A percentile compares a stretch with the other conserved stretches of the same genome.
Conservation (phyloP, 1,140 invertebrate genomes). For the Hylaeus volcanicus region DNA sequence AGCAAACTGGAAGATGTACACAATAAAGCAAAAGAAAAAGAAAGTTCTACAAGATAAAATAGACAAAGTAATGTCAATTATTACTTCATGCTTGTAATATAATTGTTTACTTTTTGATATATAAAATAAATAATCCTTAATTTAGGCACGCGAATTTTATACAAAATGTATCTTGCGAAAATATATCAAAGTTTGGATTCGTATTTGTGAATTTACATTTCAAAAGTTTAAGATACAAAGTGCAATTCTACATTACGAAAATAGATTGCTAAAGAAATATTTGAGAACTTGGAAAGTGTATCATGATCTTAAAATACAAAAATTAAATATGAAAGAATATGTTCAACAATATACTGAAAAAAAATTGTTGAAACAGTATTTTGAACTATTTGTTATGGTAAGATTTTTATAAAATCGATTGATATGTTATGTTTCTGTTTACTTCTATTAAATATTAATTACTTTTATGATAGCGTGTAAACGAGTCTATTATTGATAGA, state of each 20-base stretch:
- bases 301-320: slow-evolving; percentile 9
- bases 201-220: background rate
- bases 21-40: background rate
- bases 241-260: background rate
- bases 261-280: slow-evolving; percentile 20
- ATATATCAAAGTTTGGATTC: slow-evolving; percentile 6
- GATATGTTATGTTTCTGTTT: background rate
- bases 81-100: no score
- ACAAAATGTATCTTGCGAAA: background rate
- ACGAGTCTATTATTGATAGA: slow-evolving; percentile 6
- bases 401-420: background rate
- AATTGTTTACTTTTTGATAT: background rate
- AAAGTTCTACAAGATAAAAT: background rate
- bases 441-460: background rate
- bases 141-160: slow-evolving; percentile 20
- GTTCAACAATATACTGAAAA: background rate
- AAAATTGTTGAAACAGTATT: slow-evolving; percentile 26
- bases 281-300: slow-evolving; percentile 11
- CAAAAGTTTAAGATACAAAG: background rate
- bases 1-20: slow-evolving; percentile 6
- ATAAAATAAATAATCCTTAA: slow-evolving; percentile 12
- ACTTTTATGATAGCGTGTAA: background rate
- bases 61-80: background rate
- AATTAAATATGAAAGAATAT: background rate
- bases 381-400: slow-evolving; percentile 23